Percentiles rank a stretch among this genome's conserved stretches.
These are phyloP conservation scores for Mythimna loreyi DNA, from an alignment of 2,888 invertebrate genomes.

Conservation along the genomic window DNA sequence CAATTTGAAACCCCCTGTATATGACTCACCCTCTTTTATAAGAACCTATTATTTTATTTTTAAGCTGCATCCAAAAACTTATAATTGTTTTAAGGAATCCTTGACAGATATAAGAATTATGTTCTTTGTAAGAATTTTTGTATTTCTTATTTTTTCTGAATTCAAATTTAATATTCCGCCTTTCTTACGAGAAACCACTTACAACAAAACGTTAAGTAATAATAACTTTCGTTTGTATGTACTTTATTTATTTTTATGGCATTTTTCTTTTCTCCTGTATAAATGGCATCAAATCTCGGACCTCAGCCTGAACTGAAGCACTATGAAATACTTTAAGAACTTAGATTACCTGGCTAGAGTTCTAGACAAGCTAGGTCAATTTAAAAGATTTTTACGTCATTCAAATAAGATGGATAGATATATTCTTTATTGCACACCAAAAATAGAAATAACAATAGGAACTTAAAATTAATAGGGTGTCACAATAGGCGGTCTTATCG, in stretches of 20 bases:
- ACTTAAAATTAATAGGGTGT: too few relatives aligned
- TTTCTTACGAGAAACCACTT: constrained; percentile 18
- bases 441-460: too few relatives aligned
- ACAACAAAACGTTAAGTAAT: constrained; percentile 37
- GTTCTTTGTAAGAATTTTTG: constrained; percentile 19
- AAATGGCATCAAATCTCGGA: constrained; percentile 10
- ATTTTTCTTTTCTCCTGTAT: background rate
- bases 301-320: constrained; percentile 17
- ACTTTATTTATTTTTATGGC: background rate
- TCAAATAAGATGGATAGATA: background rate
- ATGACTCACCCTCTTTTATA: constrained; percentile 70
- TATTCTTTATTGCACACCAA: too few relatives aligned
- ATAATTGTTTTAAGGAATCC: constrained; percentile 52
- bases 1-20: constrained; percentile 76
- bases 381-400: background rate
- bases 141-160: background rate
- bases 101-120: constrained; percentile 31
- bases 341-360: constrained; percentile 14
- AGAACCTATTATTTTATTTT: constrained; percentile 60
- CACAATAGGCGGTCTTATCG: too few relatives aligned
- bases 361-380: background rate
- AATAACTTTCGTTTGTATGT: constrained; percentile 16
- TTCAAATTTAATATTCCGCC: constrained; percentile 5
- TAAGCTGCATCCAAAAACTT: constrained; percentile 31
- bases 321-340: constrained; percentile 32